Conservation (phyloP, 1,140 invertebrate species). For the Meteorus sp. region DNA sequence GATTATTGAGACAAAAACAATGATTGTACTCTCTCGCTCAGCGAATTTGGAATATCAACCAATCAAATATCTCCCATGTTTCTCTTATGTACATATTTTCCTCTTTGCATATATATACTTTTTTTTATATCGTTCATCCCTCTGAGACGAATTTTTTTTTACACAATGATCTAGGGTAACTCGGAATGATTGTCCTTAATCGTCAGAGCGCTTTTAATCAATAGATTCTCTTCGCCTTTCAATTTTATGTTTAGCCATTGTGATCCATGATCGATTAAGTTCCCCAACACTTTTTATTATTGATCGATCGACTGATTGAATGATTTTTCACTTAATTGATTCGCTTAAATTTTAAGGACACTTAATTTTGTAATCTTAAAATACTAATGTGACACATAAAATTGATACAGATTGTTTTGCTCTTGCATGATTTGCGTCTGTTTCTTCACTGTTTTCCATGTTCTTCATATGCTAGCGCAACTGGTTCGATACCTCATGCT, state of each 20-base stretch:
- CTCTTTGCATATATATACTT: background rate
- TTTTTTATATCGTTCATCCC: too few relatives aligned
- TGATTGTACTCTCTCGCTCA: too few relatives aligned
- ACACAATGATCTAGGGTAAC: background rate
- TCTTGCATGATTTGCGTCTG: slow-evolving; percentile 21
- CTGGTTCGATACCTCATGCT: background rate
- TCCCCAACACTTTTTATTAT: slow-evolving; percentile 36
- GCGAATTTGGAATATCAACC: slow-evolving; percentile 8
- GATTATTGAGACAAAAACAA: slow-evolving; percentile 15
- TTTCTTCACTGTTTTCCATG: too few relatives aligned
- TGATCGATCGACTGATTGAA: slow-evolving; percentile 10
- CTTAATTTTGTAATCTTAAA: slow-evolving; percentile 49
- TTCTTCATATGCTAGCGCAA: slow-evolving; percentile 7
- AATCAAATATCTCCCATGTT: background rate
- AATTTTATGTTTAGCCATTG: slow-evolving; percentile 26
- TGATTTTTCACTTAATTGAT: too few relatives aligned
- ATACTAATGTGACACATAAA: slow-evolving; percentile 24
- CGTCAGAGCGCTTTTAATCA: slow-evolving; percentile 30
- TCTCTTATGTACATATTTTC: background rate
- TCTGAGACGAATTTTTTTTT: background rate
- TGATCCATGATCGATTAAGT: slow-evolving; percentile 22
- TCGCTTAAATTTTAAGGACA: slow-evolving; percentile 52
- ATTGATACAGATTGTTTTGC: slow-evolving; percentile 21
- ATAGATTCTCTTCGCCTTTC: slow-evolving; percentile 30
- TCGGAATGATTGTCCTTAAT: slow-evolving; percentile 43